These are phyloP conservation scores for Rhimphoctona megacephalus DNA, from an alignment of 2,888 invertebrate genomes.

Conservation along the genomic window DNA sequence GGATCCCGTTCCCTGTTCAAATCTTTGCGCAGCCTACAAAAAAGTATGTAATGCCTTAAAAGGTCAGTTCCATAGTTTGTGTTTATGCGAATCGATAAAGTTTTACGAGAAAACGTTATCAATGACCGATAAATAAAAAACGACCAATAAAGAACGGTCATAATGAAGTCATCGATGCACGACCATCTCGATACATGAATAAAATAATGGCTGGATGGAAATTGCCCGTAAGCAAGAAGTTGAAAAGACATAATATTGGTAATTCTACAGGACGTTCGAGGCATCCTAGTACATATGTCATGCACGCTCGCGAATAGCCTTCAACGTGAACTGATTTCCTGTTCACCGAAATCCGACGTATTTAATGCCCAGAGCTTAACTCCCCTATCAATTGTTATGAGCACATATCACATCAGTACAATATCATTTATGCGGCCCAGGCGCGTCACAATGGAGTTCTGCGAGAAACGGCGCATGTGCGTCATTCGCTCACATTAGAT, in stretches of 20 bases:
- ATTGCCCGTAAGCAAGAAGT: not conserved
- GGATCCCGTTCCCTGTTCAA: not conserved
- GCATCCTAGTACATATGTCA: constrained; percentile 8
- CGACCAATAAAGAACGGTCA: not conserved
- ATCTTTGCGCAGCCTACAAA: not conserved
- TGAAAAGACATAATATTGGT: constrained; percentile 16
- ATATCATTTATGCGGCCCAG: constrained; percentile 23
- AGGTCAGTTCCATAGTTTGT: not conserved
- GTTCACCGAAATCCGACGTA: constrained; percentile 45
- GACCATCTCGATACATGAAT: constrained; percentile 2
- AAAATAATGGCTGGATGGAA: constrained; percentile 10
- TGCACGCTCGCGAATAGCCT: constrained; percentile 3
- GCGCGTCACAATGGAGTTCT: constrained; percentile 10
- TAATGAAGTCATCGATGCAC: constrained; percentile 4
- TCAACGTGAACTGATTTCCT: constrained; percentile 8
- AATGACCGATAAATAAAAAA: constrained; percentile 1
- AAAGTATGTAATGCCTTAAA: not conserved
- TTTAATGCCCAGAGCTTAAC: constrained; percentile 58
- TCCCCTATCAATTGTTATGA: constrained; percentile 48
- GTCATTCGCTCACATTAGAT: constrained; percentile 46
- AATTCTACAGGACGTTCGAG: not conserved
- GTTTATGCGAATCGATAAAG: constrained; percentile 2
- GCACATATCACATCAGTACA: constrained; percentile 34
- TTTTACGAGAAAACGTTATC: constrained; percentile 24
- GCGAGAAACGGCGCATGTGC: constrained; percentile 27